phyloP scores from a whole-genome alignment of 2,797 vertebrate genomes.

The Molossus alvarezi region DNA sequence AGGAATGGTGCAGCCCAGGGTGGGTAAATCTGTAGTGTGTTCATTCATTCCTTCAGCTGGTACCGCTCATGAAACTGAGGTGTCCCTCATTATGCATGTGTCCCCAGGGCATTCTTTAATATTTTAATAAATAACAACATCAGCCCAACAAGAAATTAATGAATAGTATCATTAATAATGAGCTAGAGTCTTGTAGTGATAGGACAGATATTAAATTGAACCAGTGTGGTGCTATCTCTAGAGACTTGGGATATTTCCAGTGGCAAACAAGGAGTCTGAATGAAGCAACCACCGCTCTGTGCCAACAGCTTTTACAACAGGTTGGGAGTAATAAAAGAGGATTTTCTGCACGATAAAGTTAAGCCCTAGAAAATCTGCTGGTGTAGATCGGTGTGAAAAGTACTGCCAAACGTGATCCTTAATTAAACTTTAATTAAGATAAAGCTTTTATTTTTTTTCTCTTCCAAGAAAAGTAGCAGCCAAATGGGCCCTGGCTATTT shows the following conservation, averaged over 20 bases:
- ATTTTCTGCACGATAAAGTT: constrained; percentile 99
- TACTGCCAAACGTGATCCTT: constrained; percentile 99
- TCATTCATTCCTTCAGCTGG: constrained; percentile 93
- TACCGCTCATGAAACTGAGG: constrained; percentile 90
- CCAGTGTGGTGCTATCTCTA: constrained; percentile 97
- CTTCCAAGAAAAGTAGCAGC: constrained; percentile 92
- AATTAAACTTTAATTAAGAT: constrained; percentile 99
- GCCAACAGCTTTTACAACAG: constrained; percentile 99
- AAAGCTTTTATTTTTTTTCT: constrained; percentile 91
- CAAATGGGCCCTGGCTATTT: constrained; percentile 90
- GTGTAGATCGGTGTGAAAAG: constrained; percentile 99
- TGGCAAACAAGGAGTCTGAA: constrained; percentile 99
- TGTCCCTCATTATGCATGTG: constrained; percentile 97
- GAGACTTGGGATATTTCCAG: constrained; percentile 99
- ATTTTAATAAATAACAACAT: constrained; percentile 99
- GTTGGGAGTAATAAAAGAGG: constrained; percentile 99
- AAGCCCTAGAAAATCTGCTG: constrained; percentile 99
- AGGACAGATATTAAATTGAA: constrained; percentile 99
- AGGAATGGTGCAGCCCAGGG: constrained; percentile 87
- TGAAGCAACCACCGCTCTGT: constrained; percentile 96
- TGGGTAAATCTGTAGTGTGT: constrained; percentile 92
- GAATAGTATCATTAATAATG: constrained; percentile 99
- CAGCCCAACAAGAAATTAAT: constrained; percentile 99
- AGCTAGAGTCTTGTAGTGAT: constrained; percentile 98
- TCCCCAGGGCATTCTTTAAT: constrained; percentile 99